phyloP scores from a whole-genome alignment of 2,797 vertebrate genomes.

The Macropodus opercularis region DNA sequence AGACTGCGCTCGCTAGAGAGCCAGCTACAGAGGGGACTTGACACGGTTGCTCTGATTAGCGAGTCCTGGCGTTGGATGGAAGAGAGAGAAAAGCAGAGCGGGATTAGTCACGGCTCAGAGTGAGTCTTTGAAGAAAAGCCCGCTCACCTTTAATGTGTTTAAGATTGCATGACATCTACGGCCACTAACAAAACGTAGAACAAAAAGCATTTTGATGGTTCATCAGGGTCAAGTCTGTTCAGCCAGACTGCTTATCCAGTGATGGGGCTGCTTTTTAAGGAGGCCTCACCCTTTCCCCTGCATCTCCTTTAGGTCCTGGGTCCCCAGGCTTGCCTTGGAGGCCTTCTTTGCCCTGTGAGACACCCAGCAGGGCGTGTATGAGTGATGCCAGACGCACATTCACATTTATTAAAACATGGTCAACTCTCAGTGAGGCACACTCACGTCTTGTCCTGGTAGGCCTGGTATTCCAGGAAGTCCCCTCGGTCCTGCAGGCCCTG shows the following conservation, averaged over 20 bases:
- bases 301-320: conserved; percentile 83
- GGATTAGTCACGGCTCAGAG: conserved; percentile 69
- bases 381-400: background rate
- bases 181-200: conserved; percentile 53
- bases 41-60: conserved; percentile 62
- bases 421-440: conserved; percentile 27
- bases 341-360: conserved; percentile 80
- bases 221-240: conserved; percentile 47
- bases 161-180: conserved; percentile 52
- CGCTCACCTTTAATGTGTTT: conserved; percentile 67
- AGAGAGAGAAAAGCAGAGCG: conserved; percentile 28
- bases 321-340: conserved; percentile 76
- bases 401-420: conserved; percentile 9
- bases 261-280: conserved; percentile 17
- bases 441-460: conserved; percentile 74
- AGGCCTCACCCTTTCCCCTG: conserved; percentile 82
- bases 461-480: conserved; percentile 85
- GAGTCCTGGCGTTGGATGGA: conserved; percentile 52
- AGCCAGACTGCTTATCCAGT: conserved; percentile 47
- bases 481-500: conserved; percentile 83
- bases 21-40: conserved; percentile 51
- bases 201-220: conserved; percentile 55
- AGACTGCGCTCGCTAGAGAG: conserved; percentile 58
- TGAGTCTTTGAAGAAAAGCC: conserved; percentile 69
- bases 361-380: conserved; percentile 21